Conservation (phyloP, 2,888 invertebrate genomes). For the Ornithoptera alexandrae region DNA sequence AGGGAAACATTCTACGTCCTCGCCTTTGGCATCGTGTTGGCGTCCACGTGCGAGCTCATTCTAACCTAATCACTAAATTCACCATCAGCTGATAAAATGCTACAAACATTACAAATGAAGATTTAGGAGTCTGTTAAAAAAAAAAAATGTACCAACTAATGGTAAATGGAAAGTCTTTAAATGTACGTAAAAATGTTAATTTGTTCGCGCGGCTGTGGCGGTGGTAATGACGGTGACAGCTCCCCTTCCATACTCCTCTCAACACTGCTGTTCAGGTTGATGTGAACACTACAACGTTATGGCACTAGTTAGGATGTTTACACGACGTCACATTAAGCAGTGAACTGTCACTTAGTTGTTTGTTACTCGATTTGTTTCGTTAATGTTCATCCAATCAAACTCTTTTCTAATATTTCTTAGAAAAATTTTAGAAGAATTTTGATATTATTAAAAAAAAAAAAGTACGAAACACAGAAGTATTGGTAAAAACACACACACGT, state of each 20-base stretch:
- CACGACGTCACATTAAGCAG: too few species aligned
- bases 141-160: conserved; percentile 4
- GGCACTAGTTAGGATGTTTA: too few species aligned
- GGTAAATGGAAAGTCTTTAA: background rate
- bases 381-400: background rate
- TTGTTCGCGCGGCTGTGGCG: conserved; percentile 23
- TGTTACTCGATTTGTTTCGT: background rate
- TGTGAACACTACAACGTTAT: too few species aligned
- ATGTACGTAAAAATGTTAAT: conserved; percentile 22
- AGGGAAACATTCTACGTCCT: background rate
- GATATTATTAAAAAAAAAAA: too few species aligned
- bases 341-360: background rate
- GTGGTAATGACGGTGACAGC: conserved; percentile 10
- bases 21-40: background rate
- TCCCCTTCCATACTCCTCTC: too few species aligned
- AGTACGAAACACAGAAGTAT: background rate
- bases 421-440: background rate
- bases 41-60: background rate
- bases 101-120: background rate
- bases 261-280: too few species aligned
- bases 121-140: background rate
- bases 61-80: conserved; percentile 21
- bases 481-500: background rate
- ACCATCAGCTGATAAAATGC: conserved; percentile 9
- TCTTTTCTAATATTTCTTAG: background rate